Evolutionary conservation across 2,888 invertebrate species (phyloP).

Genomic region (Ormyrus thymus): DNA sequence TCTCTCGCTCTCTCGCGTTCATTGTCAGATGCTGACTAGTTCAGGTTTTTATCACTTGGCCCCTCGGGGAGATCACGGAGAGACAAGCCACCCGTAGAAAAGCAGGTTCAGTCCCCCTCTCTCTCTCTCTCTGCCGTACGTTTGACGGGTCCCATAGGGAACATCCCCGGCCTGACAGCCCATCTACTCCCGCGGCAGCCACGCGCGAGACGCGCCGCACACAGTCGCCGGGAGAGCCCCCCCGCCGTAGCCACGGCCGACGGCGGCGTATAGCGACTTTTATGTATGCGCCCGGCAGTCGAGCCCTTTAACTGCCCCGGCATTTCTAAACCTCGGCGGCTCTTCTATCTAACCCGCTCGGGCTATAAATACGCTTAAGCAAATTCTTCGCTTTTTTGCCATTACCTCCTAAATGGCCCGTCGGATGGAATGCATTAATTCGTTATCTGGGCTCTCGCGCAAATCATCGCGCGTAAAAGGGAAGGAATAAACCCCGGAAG

Average conservation of each 20-base stretch:
- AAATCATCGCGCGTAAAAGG: background rate
- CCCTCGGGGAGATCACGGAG: constrained; percentile 63
- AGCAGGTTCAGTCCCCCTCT: constrained; percentile 66
- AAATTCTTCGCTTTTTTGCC: background rate
- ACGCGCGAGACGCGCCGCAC: constrained; percentile 9
- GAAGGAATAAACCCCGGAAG: constrained; percentile 3
- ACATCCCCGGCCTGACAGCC: constrained; percentile 70
- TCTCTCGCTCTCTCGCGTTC: constrained; percentile 53
- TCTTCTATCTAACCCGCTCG: background rate
- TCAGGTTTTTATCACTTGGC: constrained; percentile 69
- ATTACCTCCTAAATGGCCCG: background rate
- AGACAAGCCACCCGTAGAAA: constrained; percentile 62
- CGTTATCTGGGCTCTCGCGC: background rate
- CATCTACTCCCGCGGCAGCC: constrained; percentile 58
- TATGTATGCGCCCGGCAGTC: no score
- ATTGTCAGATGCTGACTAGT: constrained; percentile 71
- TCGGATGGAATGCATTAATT: constrained; percentile 1
- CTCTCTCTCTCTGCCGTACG: constrained; percentile 57
- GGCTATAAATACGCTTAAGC: background rate
- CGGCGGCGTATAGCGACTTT: no score
- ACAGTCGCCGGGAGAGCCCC: background rate
- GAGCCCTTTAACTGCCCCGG: constrained; percentile 1
- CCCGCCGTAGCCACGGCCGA: background rate
- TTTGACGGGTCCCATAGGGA: constrained; percentile 71
- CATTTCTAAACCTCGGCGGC: background rate